A percentile compares a stretch with the other conserved stretches of the same genome.
Evolutionary conservation across 2,888 invertebrate species (phyloP).

Genomic region (Junonia oenone): DNA sequence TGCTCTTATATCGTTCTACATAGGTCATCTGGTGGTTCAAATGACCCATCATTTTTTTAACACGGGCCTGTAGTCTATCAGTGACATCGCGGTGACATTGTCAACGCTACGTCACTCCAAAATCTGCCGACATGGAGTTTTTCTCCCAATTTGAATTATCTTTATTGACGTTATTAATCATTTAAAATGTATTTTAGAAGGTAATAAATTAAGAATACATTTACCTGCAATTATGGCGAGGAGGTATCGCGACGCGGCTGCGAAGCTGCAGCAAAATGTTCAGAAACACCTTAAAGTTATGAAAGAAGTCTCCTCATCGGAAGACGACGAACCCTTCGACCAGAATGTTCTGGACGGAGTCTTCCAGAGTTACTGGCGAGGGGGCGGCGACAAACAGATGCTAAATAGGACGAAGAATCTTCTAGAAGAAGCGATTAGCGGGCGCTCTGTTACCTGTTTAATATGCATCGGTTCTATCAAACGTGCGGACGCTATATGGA

Average conservation of each 20-base stretch:
- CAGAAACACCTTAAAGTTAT: slow-evolving; percentile 66
- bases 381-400: slow-evolving; percentile 62
- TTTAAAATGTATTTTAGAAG: background rate
- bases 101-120: slow-evolving; percentile 7
- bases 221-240: slow-evolving; percentile 47
- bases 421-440: slow-evolving; percentile 88
- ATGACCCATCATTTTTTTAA: no score
- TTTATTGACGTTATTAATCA: background rate
- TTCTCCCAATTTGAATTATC: background rate
- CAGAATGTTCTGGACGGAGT: slow-evolving; percentile 58
- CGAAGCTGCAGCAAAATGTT: slow-evolving; percentile 66
- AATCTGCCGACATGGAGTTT: slow-evolving; percentile 17
- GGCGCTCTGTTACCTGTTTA: slow-evolving; percentile 90
- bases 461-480: slow-evolving; percentile 94
- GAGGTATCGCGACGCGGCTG: slow-evolving; percentile 65
- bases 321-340: slow-evolving; percentile 68
- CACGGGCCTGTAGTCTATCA: no score
- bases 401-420: slow-evolving; percentile 83
- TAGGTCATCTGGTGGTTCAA: no score
- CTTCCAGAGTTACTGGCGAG: slow-evolving; percentile 60
- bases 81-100: background rate
- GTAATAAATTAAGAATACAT: background rate
- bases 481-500: slow-evolving; percentile 92
- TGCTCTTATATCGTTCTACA: no score
- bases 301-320: slow-evolving; percentile 67